Conservation (phyloP, 2,113 vertebrate genomes). For the Phocoena sinus region DNA sequence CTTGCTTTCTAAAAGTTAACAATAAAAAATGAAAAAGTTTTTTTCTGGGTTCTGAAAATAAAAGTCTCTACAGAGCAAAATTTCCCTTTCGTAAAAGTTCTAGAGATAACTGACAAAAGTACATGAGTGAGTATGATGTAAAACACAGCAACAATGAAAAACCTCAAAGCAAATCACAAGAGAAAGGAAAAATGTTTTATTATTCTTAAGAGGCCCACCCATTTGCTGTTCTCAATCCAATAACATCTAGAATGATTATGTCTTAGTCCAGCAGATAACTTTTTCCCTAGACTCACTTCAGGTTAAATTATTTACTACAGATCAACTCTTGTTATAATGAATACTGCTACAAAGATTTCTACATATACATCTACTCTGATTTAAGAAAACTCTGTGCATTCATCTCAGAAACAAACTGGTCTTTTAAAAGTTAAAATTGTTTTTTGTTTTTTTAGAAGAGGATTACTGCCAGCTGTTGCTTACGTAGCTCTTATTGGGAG, state of each 20-base stretch:
- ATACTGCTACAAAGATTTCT: background rate
- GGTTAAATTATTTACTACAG: background rate
- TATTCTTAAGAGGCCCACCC: background rate
- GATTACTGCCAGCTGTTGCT: background rate
- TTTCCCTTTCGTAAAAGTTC: background rate
- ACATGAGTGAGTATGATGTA: background rate
- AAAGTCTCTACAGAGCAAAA: background rate
- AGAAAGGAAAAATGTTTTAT: background rate
- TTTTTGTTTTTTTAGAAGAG: background rate
- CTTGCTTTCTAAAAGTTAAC: background rate
- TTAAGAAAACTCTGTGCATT: background rate
- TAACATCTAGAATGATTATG: background rate
- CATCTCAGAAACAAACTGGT: background rate
- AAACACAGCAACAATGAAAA: background rate
- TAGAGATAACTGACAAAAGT: background rate
- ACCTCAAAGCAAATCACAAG: background rate
- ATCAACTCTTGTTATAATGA: background rate
- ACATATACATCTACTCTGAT: background rate
- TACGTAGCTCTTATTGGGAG: background rate
- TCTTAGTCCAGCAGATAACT: background rate
- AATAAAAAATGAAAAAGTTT: background rate
- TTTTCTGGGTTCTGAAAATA: conserved; percentile 11
- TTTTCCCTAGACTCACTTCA: background rate
- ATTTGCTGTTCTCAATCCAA: background rate
- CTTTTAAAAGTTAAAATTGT: background rate